Conservation (phyloP, 92 coral and sea anemone genomes). For the Palythoa caribaeorum region DNA sequence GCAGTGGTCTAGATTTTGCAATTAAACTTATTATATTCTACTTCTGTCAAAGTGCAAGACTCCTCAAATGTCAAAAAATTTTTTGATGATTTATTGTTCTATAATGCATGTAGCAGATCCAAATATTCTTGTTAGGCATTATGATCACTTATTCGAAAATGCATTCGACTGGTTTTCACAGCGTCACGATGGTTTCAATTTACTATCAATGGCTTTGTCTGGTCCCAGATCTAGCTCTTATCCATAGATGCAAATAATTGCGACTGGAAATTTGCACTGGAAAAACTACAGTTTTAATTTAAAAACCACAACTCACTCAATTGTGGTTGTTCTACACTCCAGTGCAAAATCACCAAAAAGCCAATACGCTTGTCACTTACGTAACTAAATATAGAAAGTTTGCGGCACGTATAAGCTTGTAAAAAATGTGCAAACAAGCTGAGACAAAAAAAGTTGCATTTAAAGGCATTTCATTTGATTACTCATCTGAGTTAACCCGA, state of each 20-base stretch:
- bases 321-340: not conserved
- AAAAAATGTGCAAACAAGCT: not conserved
- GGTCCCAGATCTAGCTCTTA: not conserved
- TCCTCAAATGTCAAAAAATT: conserved; percentile 1
- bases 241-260: no score
- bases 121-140: not conserved
- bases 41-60: conserved; percentile 1
- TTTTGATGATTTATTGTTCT: conserved; percentile 36
- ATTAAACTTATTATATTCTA: not conserved
- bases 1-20: not conserved
- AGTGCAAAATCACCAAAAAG: not conserved
- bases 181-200: not conserved
- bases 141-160: not conserved
- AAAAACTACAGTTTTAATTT: not conserved
- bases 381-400: not conserved
- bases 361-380: not conserved
- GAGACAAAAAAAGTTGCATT: not conserved
- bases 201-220: not conserved
- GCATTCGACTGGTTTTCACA: not conserved
- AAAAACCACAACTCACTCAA: not conserved
- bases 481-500: conserved; percentile 17
- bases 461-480: conserved; percentile 8
- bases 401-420: not conserved
- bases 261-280: no score
- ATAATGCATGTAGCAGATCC: conserved; percentile 9